These are phyloP conservation scores for Pontoporia blainvillei DNA, from an alignment of 2,113 vertebrate genomes.

Conservation along the genomic window DNA sequence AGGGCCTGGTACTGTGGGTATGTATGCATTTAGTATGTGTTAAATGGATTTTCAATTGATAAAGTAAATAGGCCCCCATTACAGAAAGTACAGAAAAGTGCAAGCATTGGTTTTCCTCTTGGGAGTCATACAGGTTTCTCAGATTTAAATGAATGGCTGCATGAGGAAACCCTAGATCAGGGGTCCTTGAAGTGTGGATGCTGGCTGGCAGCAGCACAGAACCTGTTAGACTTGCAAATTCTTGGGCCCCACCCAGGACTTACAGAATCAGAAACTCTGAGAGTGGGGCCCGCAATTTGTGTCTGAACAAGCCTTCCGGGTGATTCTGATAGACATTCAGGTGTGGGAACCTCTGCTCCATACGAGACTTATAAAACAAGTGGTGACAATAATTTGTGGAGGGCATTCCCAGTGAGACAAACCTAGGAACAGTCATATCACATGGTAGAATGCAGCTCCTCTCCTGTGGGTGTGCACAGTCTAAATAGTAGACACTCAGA, in stretches of 20 bases:
- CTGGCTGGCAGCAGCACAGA: rapidly evolving
- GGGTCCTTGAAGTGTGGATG: rapidly evolving
- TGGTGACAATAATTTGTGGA: rapidly evolving
- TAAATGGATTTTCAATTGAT: background rate
- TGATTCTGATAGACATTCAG: rapidly evolving
- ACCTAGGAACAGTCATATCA: rapidly evolving
- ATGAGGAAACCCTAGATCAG: rapidly evolving
- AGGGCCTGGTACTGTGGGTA: background rate
- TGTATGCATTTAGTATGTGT: too few relatives aligned
- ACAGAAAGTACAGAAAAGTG: background rate
- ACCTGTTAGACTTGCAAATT: rapidly evolving
- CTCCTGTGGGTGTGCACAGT: background rate
- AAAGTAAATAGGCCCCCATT: background rate
- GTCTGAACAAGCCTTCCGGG: rapidly evolving
- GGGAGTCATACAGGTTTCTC: rapidly evolving
- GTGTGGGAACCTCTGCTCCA: rapidly evolving
- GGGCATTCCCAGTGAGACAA: rapidly evolving
- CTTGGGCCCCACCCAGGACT: rapidly evolving
- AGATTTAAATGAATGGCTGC: rapidly evolving
- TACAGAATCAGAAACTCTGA: rapidly evolving
- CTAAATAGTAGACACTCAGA: rapidly evolving
- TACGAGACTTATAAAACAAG: background rate
- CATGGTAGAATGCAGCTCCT: rapidly evolving
- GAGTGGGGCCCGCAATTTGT: rapidly evolving
- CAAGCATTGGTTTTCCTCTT: rapidly evolving